Percentiles rank a stretch among this genome's conserved stretches.
Conservation (phyloP, 2,797 vertebrate genomes). For the Lemur catta region DNA sequence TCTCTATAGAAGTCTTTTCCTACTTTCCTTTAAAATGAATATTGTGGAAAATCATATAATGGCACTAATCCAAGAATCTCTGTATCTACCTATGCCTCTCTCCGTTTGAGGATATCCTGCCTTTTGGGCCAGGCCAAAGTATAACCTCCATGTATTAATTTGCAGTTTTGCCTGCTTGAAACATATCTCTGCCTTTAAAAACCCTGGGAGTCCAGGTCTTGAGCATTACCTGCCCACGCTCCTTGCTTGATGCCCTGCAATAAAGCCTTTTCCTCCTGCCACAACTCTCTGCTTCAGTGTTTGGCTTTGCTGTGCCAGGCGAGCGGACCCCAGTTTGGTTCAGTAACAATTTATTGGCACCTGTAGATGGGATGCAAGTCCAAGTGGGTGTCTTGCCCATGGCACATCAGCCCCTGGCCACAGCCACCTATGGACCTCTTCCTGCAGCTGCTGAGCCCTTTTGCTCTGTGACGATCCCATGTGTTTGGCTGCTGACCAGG, state of each 20-base stretch:
- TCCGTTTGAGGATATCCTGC: not conserved
- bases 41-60: not conserved
- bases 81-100: not conserved
- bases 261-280: not conserved
- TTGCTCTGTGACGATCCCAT: not conserved
- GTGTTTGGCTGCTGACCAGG: not conserved
- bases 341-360: not conserved
- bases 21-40: not conserved
- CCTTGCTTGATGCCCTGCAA: not conserved
- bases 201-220: not conserved
- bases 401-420: not conserved
- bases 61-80: not conserved
- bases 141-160: not conserved
- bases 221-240: not conserved
- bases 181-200: not conserved
- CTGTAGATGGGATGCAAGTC: not conserved
- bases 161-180: not conserved
- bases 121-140: not conserved
- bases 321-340: not conserved
- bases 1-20: not conserved
- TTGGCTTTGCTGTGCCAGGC: not conserved
- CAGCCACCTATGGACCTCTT: not conserved
- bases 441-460: not conserved
- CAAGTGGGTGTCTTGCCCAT: not conserved
- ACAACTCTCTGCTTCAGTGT: not conserved